Base-by-base conservation (phyloP, 2,797 vertebrate genomes). In the Meda fulgida region DNA sequence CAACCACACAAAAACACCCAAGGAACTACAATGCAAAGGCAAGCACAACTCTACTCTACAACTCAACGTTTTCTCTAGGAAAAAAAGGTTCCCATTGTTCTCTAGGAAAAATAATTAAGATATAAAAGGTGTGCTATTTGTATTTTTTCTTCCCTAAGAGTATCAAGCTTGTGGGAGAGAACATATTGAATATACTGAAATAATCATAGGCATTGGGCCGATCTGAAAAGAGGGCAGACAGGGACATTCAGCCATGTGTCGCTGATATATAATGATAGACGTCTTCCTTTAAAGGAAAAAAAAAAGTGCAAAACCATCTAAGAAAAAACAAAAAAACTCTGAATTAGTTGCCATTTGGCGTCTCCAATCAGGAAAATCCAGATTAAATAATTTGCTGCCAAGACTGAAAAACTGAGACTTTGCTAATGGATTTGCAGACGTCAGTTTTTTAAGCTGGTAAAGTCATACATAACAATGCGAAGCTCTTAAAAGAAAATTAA, bases 401-500 rank as follows among this genome's bases (percentile, higher is more conserved):
- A 66, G 9, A 14, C 36, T 19, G n/a, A 38, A n/a, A n/a, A n/a
- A n/a, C n/a, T n/a, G n/a, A 38, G 46, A 67, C 81, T 53, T 83
- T 53, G 43, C 72, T 76, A 83, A 83, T 76, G 60, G 60, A 40
- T 66, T 76, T 83, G 13, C 43, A 40, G 40, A 65, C 26, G 16
- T 46, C 43, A 38, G 63, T 38, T 66, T 31, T n/a, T 66, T 2
- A 76, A 38, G 58, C 58, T 38, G 43, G 23, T 46, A 34, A 36
- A 65, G 80, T 63, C 55, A 63, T 63, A n/a, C 40, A 48, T 36
- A 67, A 76, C 31, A 66, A 67, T 53, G 81, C 71, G 67, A 75
- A 76, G 72, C 34, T 40, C 31, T 43, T 77, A 67, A 53, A 38
- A 76, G 7, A 46, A 23, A 77, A 83, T 83, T 83, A 67, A 67